Conservation (phyloP, 1,140 invertebrate genomes). For the Trinorchestia longiramus region DNA sequence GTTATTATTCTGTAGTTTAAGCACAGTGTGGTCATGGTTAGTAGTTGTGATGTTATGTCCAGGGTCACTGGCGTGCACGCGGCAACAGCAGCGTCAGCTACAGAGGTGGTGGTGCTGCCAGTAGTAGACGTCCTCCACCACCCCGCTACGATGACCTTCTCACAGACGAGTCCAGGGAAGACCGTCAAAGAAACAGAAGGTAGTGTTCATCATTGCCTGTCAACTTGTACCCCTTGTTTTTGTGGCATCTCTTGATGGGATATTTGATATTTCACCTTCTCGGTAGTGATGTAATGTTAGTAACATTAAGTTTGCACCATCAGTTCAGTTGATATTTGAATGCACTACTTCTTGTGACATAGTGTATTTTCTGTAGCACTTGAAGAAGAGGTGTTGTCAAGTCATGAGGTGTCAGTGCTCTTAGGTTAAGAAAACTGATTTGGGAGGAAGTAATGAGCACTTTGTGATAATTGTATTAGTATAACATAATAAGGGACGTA, state of each 20-base stretch:
- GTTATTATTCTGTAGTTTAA: too few species aligned
- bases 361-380: too few species aligned
- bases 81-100: background rate
- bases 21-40: too few species aligned
- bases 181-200: background rate
- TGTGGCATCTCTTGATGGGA: background rate
- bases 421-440: too few species aligned
- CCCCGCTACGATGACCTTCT: slow-evolving; percentile 17
- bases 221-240: background rate
- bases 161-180: background rate
- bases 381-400: too few species aligned
- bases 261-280: too few species aligned
- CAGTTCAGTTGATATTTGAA: background rate
- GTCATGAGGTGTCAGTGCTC: too few species aligned
- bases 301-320: background rate
- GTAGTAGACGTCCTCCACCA: background rate
- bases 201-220: background rate
- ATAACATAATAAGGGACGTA: too few species aligned
- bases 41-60: background rate
- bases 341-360: too few species aligned
- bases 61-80: slow-evolving; percentile 11
- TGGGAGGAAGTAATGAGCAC: too few species aligned
- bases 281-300: too few species aligned
- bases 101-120: background rate
- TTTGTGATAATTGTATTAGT: too few species aligned